Percentiles rank a stretch among this genome's conserved stretches.
phyloP scores from a whole-genome alignment of 2,888 invertebrate genomes.

The Idaea straminata region DNA sequence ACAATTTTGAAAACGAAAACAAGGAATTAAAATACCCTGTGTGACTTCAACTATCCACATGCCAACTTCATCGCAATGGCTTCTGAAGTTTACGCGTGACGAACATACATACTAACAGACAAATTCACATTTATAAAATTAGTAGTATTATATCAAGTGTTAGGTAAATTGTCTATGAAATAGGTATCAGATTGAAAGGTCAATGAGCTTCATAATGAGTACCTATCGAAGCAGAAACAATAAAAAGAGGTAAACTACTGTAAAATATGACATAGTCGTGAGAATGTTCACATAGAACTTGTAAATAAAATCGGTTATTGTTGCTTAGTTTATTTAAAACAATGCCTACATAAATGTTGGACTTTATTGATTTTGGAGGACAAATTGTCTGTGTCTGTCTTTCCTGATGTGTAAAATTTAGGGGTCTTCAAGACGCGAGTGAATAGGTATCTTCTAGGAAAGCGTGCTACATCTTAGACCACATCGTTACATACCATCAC shows the following conservation, averaged over 20 bases:
- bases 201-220: constrained; percentile 16
- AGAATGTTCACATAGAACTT: constrained; percentile 43
- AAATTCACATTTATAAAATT: background rate
- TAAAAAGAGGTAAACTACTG: constrained; percentile 31
- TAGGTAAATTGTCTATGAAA: background rate
- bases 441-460: too few relatives aligned
- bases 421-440: too few relatives aligned
- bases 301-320: constrained; percentile 15
- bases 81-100: too few relatives aligned
- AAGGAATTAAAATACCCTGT: too few relatives aligned
- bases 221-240: constrained; percentile 14
- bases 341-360: background rate
- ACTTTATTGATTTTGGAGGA: background rate
- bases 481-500: too few relatives aligned
- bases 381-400: background rate
- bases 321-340: constrained; percentile 23
- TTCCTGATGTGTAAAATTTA: too few relatives aligned
- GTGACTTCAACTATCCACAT: too few relatives aligned
- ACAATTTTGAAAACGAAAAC: background rate
- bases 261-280: constrained; percentile 42
- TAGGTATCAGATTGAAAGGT: constrained; percentile 13
- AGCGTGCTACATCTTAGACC: too few relatives aligned
- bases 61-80: too few relatives aligned
- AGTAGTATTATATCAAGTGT: background rate
- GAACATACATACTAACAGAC: background rate